These are phyloP conservation scores for Melanotaenia duboulayi DNA, from an alignment of 2,113 vertebrate genomes.

Conservation along the genomic window DNA sequence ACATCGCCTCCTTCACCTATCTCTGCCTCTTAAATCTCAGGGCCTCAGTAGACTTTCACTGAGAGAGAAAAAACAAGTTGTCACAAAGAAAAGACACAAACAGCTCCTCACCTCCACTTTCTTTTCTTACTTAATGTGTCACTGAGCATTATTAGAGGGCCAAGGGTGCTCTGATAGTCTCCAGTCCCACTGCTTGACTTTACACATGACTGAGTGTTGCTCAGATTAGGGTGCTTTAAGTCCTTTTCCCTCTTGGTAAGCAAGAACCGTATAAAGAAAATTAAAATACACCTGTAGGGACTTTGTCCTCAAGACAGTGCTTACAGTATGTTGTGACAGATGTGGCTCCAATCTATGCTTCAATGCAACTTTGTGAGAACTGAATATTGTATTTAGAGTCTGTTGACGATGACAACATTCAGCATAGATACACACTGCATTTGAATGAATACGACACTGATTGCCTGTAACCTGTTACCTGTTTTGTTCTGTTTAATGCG, in stretches of 20 bases:
- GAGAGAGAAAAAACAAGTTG: slow-evolving; percentile 52
- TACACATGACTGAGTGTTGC: slow-evolving; percentile 44
- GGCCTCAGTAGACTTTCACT: slow-evolving; percentile 74
- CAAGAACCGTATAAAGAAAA: slow-evolving; percentile 21
- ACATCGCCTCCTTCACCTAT: slow-evolving; percentile 40
- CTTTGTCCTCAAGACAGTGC: slow-evolving; percentile 18
- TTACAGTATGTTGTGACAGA: slow-evolving; percentile 35
- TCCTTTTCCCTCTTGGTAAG: slow-evolving; percentile 26
- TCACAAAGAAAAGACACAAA: slow-evolving; percentile 35
- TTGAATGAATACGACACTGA: slow-evolving; percentile 61
- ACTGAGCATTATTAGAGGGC: slow-evolving; percentile 33
- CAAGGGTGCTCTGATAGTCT: slow-evolving; percentile 39
- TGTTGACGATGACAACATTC: slow-evolving; percentile 33
- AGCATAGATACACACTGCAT: slow-evolving; percentile 39
- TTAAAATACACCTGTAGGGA: slow-evolving; percentile 26
- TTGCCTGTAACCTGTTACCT: slow-evolving; percentile 36
- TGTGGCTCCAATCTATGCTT: slow-evolving; percentile 40
- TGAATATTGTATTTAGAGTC: slow-evolving; percentile 31
- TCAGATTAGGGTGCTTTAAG: slow-evolving; percentile 22
- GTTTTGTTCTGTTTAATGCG: not conserved
- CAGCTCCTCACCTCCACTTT: slow-evolving; percentile 51
- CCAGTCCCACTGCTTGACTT: slow-evolving; percentile 34
- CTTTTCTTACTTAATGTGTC: slow-evolving; percentile 45
- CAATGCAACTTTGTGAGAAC: slow-evolving; percentile 33
- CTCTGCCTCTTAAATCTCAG: slow-evolving; percentile 82